phyloP scores from a whole-genome alignment of 64 coral and sea anemone species.

The Pocillopora verrucosa region DNA sequence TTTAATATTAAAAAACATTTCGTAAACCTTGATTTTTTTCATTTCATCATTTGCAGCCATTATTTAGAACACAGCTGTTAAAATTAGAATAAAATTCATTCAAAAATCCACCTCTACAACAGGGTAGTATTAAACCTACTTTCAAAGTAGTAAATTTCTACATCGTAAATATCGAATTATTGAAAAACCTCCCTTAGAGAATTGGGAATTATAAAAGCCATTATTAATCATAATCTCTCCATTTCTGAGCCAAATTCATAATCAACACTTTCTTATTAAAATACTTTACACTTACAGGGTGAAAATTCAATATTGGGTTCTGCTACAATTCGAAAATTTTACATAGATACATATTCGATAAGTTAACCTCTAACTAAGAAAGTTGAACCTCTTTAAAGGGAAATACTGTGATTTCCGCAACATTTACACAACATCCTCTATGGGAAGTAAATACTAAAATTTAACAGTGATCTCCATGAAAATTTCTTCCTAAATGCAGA shows the following conservation, averaged over 20 bases:
- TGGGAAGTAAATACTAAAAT: constrained; percentile 56
- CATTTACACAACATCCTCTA: constrained; percentile 78
- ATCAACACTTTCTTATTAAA: constrained; percentile 99
- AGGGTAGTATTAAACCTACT: constrained; percentile 76
- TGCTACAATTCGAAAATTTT: constrained; percentile 99
- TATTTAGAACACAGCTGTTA: constrained; percentile 77
- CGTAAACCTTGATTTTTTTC: constrained; percentile 87
- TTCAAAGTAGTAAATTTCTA: constrained; percentile 97
- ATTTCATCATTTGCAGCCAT: constrained; percentile 67
- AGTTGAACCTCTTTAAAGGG: constrained; percentile 75
- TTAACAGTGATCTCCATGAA: constrained; percentile 40
- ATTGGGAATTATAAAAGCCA: constrained; percentile 68
- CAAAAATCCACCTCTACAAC: constrained; percentile 91
- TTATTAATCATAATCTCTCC: constrained; percentile 95
- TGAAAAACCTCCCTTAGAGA: constrained; percentile 80
- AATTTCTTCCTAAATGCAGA: constrained; percentile 33
- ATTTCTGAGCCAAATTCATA: constrained; percentile 76
- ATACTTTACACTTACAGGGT: constrained; percentile 99
- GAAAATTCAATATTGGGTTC: constrained; percentile 96
- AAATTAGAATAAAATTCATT: constrained; percentile 97
- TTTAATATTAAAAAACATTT: constrained; percentile 90
- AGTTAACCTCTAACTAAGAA: constrained; percentile 73
- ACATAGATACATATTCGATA: constrained; percentile 99
- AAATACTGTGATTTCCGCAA: constrained; percentile 81
- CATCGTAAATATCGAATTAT: constrained; percentile 68